Evolutionary conservation across 1,140 invertebrate species (phyloP), one percentile per base, ranked within the genome.

Genomic region (Drosophila nigromelanica): DNA sequence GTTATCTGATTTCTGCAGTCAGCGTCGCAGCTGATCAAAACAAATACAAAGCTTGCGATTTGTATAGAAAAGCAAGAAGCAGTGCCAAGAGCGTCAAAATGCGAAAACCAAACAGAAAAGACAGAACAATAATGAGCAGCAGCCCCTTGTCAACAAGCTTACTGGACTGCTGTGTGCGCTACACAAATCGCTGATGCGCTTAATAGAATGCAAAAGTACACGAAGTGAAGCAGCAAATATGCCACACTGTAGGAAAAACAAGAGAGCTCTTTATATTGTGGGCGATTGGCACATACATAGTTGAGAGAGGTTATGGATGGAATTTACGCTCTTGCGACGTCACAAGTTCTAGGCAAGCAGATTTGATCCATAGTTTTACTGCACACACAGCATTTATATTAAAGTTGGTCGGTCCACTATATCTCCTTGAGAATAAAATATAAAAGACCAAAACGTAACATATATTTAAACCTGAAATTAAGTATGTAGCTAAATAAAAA

Each of bases 21-120:
- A 37, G 15, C 45, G 62, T 59, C 62, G 45, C 69, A 72, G 69
- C 69, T 72, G 69, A 72, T 72, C 69, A 66, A 72, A 72, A 72
- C 54, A 72, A 72, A 72, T 39, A 66, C 52, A 27, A 43, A 59
- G 24, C 33, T 68, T 37, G 35, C 37, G 54, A 30, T 61, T 80
- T 86, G 79, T 81, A 83, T 85, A 85, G 81, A 87, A 82, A 83
- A 73, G 54, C 69, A 80, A 73, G 78, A 73, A 80, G 45, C 62
- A 82, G 68, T 60, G 59, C 30, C 56, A 48, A 74, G 48, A 39
- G 61, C 56, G 71, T 50, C 75, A 82, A 73, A 78, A 85, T 70
- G 80, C 80, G 76, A 85, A 83, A 76, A 73, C 48, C 76, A 80
- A 54, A 50, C 80, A 47, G 14, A 63, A 77, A 68, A 77, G 60